Evolutionary conservation across 1,140 invertebrate genomes (phyloP), one percentile per base, ranked within the genome.

Genomic region (Manduca sexta): DNA sequence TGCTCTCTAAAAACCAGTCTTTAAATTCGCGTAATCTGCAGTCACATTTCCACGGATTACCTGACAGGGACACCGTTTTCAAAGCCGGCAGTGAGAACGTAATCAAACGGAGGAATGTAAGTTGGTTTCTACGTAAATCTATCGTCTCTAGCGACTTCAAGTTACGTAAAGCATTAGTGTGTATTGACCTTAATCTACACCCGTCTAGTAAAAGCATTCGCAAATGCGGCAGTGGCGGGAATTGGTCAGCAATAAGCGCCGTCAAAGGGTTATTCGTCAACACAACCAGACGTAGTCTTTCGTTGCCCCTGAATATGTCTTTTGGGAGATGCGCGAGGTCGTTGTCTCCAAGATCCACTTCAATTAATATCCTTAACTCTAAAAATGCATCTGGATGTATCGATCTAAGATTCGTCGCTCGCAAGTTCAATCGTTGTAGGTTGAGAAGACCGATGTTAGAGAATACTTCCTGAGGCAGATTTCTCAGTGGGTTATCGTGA

Each of bases 11-110:
- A 63, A 95, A 90, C 94, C 94, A 96, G 45, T 90, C 89, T 16
- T 94, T 90, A 56, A 97, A 94, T 12, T 91, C 91, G 40, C 94
- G 90, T 39, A 97, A 75, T 40, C 92, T 89, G 78, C 95, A 97
- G 68, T 97, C 95, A 76, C 95, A 97, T 52, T 88, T 88, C 95
- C 95, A 97, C 11, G 92, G 93, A 71, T 97, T 97, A n/a, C 93
- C 92, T 50, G 95, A 92, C 17, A 97, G 74, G 3, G 90, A 90
- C 2, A 96, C 78, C 0, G 93, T 93, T 77, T 95, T 95, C 12
- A 97, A 61, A 49, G 77, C 77, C 26, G 82, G 82, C 44, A 84
- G 64, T 29, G 80, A 78, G 60, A 85, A 84, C 40, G 82, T 85
- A 49, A 77, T 73, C 46, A 84, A 69, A 49, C 78, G 78, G 44